Conservation (phyloP, 2,113 vertebrate genomes). For the Triplophysa tibetana region DNA sequence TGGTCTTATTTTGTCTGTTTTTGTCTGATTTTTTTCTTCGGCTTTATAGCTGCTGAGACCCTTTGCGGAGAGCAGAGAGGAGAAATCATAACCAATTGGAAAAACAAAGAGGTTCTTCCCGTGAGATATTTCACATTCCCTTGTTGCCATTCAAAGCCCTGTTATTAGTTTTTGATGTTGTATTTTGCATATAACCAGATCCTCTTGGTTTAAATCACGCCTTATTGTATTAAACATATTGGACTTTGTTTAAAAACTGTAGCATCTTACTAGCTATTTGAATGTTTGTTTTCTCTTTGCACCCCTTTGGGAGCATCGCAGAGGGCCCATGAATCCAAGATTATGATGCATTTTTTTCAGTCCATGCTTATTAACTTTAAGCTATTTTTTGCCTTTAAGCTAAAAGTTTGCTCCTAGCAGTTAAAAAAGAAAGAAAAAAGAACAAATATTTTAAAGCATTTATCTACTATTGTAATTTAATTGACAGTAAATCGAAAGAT, state of each 20-base stretch:
- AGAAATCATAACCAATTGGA: constrained; percentile 13
- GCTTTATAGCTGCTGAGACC: constrained; percentile 13
- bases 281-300: not conserved
- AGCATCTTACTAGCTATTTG: not conserved
- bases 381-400: not conserved
- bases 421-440: not conserved
- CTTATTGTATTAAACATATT: not conserved
- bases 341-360: too few species aligned
- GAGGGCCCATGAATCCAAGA: too few species aligned
- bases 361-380: too few species aligned
- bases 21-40: not conserved
- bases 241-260: not conserved
- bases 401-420: not conserved
- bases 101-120: constrained; percentile 14
- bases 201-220: constrained; percentile 18
- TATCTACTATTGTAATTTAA: not conserved
- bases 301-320: too few species aligned
- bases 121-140: not conserved
- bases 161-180: constrained; percentile 21
- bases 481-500: not conserved
- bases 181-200: constrained; percentile 4
- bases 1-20: constrained; percentile 9
- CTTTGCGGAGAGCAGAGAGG: not conserved
- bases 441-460: not conserved
- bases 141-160: not conserved